phyloP scores from a whole-genome alignment of 2,113 vertebrate genomes.

The Nasalis larvatus region DNA sequence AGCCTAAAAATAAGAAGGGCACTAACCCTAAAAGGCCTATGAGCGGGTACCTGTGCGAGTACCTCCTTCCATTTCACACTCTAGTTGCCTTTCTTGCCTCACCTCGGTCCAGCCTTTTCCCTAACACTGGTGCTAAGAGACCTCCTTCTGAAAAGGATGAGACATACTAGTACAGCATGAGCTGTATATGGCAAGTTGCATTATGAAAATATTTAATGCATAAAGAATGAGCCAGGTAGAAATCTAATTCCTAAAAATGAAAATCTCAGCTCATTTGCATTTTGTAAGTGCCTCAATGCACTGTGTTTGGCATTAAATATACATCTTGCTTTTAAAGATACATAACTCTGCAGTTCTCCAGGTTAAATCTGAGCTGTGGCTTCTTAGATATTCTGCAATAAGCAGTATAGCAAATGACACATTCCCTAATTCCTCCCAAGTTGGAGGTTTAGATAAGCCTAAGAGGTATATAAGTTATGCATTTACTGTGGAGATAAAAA shows the following conservation, averaged over 20 bases:
- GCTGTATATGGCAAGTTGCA: background rate
- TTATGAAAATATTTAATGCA: slow-evolving; percentile 61
- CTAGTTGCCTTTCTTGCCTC: background rate
- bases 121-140: background rate
- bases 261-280: slow-evolving; percentile 66
- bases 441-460: slow-evolving; percentile 68
- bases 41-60: background rate
- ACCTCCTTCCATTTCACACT: background rate
- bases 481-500: slow-evolving; percentile 45
- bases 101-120: background rate
- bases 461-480: slow-evolving; percentile 37
- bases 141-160: background rate
- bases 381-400: slow-evolving; percentile 27
- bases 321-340: slow-evolving; percentile 66
- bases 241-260: slow-evolving; percentile 62
- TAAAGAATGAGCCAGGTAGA: slow-evolving; percentile 69
- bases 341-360: slow-evolving; percentile 33
- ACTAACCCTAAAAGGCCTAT: background rate
- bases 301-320: slow-evolving; percentile 48
- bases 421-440: slow-evolving; percentile 64
- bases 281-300: slow-evolving; percentile 58
- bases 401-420: slow-evolving; percentile 48
- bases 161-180: background rate
- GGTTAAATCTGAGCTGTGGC: slow-evolving; percentile 58
- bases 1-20: background rate